These are phyloP conservation scores for Cavia porcellus DNA, from an alignment of 2,113 vertebrate genomes.

Conservation along the genomic window DNA sequence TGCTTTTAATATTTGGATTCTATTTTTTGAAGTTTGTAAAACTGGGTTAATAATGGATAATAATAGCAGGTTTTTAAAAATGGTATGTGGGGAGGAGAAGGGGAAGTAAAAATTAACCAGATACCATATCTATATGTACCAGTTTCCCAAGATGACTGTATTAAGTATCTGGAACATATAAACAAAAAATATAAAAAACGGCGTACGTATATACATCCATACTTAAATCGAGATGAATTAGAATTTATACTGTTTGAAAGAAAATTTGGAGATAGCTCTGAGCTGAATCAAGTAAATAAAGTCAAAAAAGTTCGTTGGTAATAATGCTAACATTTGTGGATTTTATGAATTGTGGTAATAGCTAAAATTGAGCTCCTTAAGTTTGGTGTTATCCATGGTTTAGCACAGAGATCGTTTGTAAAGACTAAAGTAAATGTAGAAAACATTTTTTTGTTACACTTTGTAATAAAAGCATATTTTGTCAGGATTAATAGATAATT, in stretches of 20 bases:
- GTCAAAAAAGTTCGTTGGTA: background rate
- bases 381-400: constrained; percentile 46
- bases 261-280: constrained; percentile 26
- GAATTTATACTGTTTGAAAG: constrained; percentile 40
- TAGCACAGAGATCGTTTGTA: background rate
- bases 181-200: background rate
- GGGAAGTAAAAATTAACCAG: background rate
- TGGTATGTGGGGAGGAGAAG: background rate
- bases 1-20: constrained; percentile 22
- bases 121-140: background rate
- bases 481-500: background rate
- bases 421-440: background rate
- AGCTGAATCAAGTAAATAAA: constrained; percentile 20
- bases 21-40: background rate
- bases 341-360: background rate
- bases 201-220: background rate
- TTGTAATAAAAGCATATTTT: constrained; percentile 60
- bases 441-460: constrained; percentile 30
- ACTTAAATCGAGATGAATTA: background rate
- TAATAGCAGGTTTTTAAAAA: constrained; percentile 1
- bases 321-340: constrained; percentile 16
- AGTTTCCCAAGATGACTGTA: background rate
- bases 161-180: background rate
- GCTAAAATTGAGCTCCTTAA: constrained; percentile 14
- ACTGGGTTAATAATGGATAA: background rate